Conservation (phyloP, 2,797 vertebrate genomes). For the Lagocephalus sceleratus region DNA sequence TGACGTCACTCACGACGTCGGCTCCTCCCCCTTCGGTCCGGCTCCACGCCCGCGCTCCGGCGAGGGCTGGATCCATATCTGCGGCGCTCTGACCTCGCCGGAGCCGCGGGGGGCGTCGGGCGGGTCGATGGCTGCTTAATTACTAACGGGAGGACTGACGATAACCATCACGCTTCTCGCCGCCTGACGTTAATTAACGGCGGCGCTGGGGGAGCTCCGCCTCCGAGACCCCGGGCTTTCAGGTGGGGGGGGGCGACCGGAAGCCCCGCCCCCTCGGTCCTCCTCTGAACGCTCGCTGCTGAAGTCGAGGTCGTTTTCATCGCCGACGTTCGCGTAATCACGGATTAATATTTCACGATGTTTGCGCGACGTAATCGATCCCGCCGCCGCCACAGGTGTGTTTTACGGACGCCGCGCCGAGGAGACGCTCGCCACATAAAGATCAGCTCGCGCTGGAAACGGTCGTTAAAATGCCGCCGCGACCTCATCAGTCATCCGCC, state of each 20-base stretch:
- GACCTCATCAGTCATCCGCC: conserved; percentile 1
- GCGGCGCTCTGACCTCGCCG: conserved; percentile 59
- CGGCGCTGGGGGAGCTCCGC: conserved; percentile 52
- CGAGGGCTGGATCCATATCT: conserved; percentile 59
- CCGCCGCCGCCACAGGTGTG: not conserved
- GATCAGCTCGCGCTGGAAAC: not conserved
- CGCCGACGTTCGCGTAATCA: no score
- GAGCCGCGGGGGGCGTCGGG: conserved; percentile 43
- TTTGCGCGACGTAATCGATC: conserved; percentile 10
- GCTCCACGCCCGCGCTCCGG: conserved; percentile 6
- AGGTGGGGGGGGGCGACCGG: no score
- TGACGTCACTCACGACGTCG: no score
- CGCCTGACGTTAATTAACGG: conserved; percentile 58
- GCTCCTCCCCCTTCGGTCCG: conserved; percentile 22
- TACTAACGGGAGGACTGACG: conserved; percentile 69
- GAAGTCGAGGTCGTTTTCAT: conserved; percentile 1
- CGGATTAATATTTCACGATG: conserved; percentile 28
- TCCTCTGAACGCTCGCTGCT: no score
- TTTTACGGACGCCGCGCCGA: no score
- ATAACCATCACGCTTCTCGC: conserved; percentile 63
- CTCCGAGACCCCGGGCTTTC: conserved; percentile 35
- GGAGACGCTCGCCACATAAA: no score
- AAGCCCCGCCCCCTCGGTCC: no score
- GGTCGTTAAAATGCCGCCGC: conserved; percentile 25
- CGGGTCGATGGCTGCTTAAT: conserved; percentile 70